Conservation (phyloP, 2,113 vertebrate species). For the Calidris pygmaea region DNA sequence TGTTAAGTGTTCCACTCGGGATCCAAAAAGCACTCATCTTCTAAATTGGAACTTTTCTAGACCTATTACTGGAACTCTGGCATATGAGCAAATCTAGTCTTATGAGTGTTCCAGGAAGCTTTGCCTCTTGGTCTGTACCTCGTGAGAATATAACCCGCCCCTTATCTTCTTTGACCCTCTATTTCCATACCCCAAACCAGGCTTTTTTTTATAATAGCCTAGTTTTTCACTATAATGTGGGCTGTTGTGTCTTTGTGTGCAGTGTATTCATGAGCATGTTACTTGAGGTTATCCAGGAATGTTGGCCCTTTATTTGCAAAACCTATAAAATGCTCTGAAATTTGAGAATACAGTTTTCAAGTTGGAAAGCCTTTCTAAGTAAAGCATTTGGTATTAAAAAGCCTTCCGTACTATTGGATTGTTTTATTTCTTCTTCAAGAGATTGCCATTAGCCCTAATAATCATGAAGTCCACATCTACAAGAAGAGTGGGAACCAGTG, state of each 20-base stretch:
- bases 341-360: background rate
- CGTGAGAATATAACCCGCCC: background rate
- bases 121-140: background rate
- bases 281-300: background rate
- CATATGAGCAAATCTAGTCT: background rate
- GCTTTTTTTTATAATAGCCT: background rate
- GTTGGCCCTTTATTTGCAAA: background rate
- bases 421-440: conserved; percentile 75
- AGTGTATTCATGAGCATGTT: background rate
- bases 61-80: background rate
- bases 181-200: background rate
- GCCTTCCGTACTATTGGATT: background rate
- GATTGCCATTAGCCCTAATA: conserved; percentile 98
- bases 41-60: background rate
- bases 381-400: background rate
- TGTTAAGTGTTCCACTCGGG: background rate
- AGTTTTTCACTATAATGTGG: background rate
- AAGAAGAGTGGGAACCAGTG: conserved; percentile 97
- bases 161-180: background rate
- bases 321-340: background rate
- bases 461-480: conserved; percentile 99
- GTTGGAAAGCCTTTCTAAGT: background rate
- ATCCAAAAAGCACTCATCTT: fast-evolving
- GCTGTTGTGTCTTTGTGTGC: background rate
- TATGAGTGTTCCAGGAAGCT: background rate